Evolutionary conservation across 2,797 vertebrate species (phyloP).

Genomic region (Coregonus suidteri): DNA sequence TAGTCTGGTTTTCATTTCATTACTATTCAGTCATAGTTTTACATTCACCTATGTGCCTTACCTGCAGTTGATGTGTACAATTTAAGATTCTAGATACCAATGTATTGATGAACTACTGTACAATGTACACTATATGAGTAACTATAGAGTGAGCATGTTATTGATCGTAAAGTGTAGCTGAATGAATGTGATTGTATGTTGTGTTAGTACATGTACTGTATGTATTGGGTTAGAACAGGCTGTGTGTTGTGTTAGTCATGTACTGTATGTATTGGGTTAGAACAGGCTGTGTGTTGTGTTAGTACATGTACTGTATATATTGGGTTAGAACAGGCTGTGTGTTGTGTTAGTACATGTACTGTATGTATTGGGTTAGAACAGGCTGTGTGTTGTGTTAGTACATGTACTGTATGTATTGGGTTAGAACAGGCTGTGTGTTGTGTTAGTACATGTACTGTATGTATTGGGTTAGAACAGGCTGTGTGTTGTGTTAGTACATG

Average conservation of each 20-base stretch:
- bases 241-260: background rate
- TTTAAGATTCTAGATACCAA: background rate
- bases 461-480: background rate
- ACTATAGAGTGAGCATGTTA: background rate
- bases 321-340: constrained; percentile 3
- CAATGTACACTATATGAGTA: background rate
- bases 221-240: background rate
- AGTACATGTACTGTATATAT: background rate
- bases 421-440: constrained; percentile 6
- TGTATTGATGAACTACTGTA: background rate
- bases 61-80: background rate
- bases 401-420: background rate
- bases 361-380: background rate
- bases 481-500: background rate
- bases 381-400: background rate
- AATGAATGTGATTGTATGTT: background rate
- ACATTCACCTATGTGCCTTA: background rate
- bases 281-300: constrained; percentile 1
- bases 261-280: background rate
- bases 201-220: background rate
- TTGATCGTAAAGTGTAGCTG: background rate
- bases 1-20: background rate
- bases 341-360: background rate
- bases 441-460: background rate
- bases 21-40: background rate